Evolutionary conservation across 2,888 invertebrate genomes (phyloP).

Genomic region (Entomobrya multifasciata): DNA sequence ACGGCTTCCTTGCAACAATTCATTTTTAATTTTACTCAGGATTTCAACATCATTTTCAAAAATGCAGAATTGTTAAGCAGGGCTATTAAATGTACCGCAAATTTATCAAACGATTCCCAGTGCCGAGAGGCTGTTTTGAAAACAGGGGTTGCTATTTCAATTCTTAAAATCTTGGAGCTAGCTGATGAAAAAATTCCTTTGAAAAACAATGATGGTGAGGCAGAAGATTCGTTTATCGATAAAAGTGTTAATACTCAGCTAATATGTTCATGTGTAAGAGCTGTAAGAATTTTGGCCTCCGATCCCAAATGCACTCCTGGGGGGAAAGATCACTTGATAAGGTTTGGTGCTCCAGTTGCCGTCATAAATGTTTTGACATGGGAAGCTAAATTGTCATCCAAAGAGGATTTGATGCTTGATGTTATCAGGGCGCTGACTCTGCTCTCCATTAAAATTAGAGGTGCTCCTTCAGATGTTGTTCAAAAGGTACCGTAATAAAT

Average conservation of each 20-base stretch:
- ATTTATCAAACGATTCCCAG: slow-evolving; percentile 69
- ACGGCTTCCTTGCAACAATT: slow-evolving; percentile 65
- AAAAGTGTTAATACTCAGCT: slow-evolving; percentile 15
- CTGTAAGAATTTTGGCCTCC: slow-evolving; percentile 67
- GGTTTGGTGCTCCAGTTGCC: slow-evolving; percentile 62
- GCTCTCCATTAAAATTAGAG: slow-evolving; percentile 61
- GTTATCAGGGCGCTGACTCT: slow-evolving; percentile 64
- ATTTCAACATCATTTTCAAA: not conserved
- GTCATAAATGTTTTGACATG: slow-evolving; percentile 64
- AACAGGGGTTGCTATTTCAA: slow-evolving; percentile 65
- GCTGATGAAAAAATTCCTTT: slow-evolving; percentile 29
- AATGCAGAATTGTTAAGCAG: slow-evolving; percentile 58
- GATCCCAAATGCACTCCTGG: slow-evolving; percentile 39
- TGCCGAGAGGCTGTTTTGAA: slow-evolving; percentile 63
- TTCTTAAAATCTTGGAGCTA: slow-evolving; percentile 50
- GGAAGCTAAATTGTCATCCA: slow-evolving; percentile 38
- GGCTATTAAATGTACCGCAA: slow-evolving; percentile 73
- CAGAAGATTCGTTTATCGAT: slow-evolving; percentile 29
- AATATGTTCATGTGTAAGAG: slow-evolving; percentile 63
- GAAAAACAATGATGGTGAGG: not conserved
- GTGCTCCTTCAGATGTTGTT: slow-evolving; percentile 51
- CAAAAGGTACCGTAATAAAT: slow-evolving; percentile 38
- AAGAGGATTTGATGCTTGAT: slow-evolving; percentile 65
- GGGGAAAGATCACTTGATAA: slow-evolving; percentile 53
- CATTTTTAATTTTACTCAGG: slow-evolving; percentile 42